Evolutionary conservation across 2,888 invertebrate species (phyloP).

Genomic region (Leistus spinibarbis): DNA sequence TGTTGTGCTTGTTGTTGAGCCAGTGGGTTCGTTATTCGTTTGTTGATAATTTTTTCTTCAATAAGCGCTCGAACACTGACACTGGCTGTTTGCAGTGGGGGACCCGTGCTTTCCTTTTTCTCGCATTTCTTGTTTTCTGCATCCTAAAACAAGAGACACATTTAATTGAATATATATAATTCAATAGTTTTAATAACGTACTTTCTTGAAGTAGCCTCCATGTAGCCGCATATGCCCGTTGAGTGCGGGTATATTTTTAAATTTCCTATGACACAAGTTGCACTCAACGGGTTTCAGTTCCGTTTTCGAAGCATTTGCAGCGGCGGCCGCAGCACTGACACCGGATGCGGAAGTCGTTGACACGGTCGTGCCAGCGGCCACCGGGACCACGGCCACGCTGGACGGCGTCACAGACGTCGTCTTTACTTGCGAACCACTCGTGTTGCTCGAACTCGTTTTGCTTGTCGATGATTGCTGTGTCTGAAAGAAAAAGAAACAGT

Average conservation of each 20-base stretch:
- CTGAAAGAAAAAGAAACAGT: constrained; percentile 43
- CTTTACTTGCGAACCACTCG: constrained; percentile 16
- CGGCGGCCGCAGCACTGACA: constrained; percentile 52
- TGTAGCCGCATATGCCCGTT: constrained; percentile 98
- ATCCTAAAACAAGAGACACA: constrained; percentile 69
- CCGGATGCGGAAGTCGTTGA: constrained; percentile 50
- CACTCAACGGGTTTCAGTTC: constrained; percentile 91
- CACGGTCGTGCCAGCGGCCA: constrained; percentile 50
- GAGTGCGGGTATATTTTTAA: constrained; percentile 96
- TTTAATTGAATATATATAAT: neutral
- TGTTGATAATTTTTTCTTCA: constrained; percentile 92
- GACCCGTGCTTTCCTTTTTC: constrained; percentile 81
- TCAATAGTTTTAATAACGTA: constrained; percentile 49
- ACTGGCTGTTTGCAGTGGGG: constrained; percentile 90
- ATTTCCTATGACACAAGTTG: constrained; percentile 92
- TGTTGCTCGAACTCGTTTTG: constrained; percentile 46
- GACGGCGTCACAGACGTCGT: constrained; percentile 39
- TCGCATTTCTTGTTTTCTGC: constrained; percentile 85
- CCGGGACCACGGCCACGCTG: constrained; percentile 44
- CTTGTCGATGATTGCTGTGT: constrained; percentile 50
- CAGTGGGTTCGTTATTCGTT: constrained; percentile 67
- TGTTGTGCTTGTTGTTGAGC: constrained; percentile 46
- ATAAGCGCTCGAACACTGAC: constrained; percentile 88
- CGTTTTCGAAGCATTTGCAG: constrained; percentile 56
- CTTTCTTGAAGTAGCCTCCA: constrained; percentile 96